These are phyloP conservation scores for Dissostichus mawsoni DNA, from an alignment of 2,113 vertebrate species.

Conservation along the genomic window DNA sequence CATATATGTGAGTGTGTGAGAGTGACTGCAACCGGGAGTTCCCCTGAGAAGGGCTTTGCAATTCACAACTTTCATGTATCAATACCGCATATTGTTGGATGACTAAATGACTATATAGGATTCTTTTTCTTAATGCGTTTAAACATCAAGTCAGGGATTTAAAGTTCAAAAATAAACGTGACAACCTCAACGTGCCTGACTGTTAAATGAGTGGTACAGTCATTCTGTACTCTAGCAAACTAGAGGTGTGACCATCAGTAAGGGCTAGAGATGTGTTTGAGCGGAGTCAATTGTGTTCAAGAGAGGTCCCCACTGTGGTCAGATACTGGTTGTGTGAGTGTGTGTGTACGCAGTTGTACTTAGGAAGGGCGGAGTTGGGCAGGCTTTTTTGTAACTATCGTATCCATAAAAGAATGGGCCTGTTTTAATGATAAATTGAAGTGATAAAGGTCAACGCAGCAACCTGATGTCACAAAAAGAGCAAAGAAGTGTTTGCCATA, in stretches of 20 bases:
- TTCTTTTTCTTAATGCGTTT: constrained; percentile 1
- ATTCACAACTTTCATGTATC: constrained; percentile 57
- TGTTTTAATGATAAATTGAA: constrained; percentile 41
- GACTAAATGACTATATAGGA: constrained; percentile 9
- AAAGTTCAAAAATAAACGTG: constrained; percentile 29
- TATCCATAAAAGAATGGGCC: constrained; percentile 44
- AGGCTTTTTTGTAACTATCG: constrained; percentile 44
- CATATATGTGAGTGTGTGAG: constrained; percentile 26
- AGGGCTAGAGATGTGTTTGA: constrained; percentile 29
- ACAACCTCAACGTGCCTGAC: neutral
- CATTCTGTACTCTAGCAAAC: neutral
- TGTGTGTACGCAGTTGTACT: constrained; percentile 37
- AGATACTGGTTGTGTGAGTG: constrained; percentile 32
- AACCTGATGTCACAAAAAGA: constrained; percentile 2
- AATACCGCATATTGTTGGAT: constrained; percentile 30
- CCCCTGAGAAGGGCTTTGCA: constrained; percentile 22
- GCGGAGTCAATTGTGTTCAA: constrained; percentile 56
- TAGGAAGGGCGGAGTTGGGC: constrained; percentile 69
- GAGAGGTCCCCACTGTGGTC: constrained; percentile 33
- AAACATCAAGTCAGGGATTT: constrained; percentile 16
- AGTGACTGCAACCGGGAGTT: constrained; percentile 39
- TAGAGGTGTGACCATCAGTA: constrained; percentile 35
- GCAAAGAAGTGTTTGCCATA: neutral
- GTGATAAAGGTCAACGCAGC: constrained; percentile 36
- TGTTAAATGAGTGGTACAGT: neutral